phyloP scores from a whole-genome alignment of 1,140 invertebrate species.

The Laupala kohalensis region DNA sequence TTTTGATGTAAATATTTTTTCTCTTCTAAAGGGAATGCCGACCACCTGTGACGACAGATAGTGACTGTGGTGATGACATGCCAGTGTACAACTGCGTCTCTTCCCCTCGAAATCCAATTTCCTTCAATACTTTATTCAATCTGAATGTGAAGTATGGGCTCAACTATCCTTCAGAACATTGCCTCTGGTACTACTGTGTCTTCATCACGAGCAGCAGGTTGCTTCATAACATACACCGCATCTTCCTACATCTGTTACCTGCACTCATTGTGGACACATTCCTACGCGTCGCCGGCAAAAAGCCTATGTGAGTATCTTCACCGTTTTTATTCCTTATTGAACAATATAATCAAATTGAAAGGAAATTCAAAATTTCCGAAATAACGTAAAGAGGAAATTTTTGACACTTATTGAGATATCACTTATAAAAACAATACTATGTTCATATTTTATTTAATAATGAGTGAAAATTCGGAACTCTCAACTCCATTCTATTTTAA shows the following conservation, averaged over 20 bases:
- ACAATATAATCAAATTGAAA: background rate
- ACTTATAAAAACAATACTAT: no score
- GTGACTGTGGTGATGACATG: slow-evolving; percentile 34
- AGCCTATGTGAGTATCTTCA: background rate
- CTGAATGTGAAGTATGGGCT: slow-evolving; percentile 26
- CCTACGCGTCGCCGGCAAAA: background rate
- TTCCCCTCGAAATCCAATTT: slow-evolving; percentile 47
- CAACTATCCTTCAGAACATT: background rate
- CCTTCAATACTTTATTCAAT: slow-evolving; percentile 44
- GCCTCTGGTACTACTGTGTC: background rate
- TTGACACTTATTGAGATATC: no score
- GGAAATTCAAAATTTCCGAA: background rate
- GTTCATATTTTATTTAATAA: background rate
- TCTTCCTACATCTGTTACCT: background rate
- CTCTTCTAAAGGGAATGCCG: no score
- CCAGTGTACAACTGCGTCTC: slow-evolving; percentile 61
- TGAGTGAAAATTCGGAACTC: background rate
- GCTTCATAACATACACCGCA: background rate
- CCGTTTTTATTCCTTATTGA: background rate
- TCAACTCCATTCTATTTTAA: background rate
- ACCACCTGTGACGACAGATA: no score
- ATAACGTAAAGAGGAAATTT: background rate
- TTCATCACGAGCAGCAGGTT: background rate
- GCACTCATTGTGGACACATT: background rate
- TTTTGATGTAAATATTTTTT: no score